A percentile compares a stretch with the other conserved stretches of the same genome.
Evolutionary conservation across 2,113 vertebrate species (phyloP).

Genomic region (Forbesichthys agassizii): DNA sequence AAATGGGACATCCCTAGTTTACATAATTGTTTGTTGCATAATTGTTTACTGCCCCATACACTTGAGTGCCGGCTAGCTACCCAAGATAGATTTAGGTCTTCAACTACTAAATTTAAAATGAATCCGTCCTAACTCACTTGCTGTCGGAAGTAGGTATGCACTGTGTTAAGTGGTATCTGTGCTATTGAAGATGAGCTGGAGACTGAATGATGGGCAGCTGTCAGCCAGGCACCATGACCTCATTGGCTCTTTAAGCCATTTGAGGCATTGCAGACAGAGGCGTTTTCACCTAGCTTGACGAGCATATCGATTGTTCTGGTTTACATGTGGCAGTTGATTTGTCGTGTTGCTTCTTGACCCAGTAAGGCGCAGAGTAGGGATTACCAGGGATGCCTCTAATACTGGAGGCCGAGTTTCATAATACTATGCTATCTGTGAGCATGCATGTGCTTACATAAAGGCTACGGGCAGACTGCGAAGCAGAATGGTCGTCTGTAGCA

Average conservation of each 20-base stretch:
- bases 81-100: background rate
- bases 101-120: background rate
- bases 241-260: background rate
- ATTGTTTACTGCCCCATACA: background rate
- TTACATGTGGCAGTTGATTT: slow-evolving; percentile 25
- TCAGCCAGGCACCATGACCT: background rate
- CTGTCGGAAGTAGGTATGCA: background rate
- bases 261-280: slow-evolving; percentile 23
- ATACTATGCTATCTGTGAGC: background rate
- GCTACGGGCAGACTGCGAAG: background rate
- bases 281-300: slow-evolving; percentile 43
- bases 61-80: background rate
- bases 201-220: background rate
- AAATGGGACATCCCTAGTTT: no score
- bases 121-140: background rate
- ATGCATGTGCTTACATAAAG: background rate
- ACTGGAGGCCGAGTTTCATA: slow-evolving; percentile 6
- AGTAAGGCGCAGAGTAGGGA: background rate
- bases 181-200: background rate
- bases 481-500: background rate
- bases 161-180: background rate
- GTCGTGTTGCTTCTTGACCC: slow-evolving; percentile 9
- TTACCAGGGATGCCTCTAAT: background rate
- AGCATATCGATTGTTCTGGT: slow-evolving; percentile 48
- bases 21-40: no score